Evolutionary conservation across 2,113 vertebrate genomes (phyloP).

Genomic region (Cyprinus carpio): DNA sequence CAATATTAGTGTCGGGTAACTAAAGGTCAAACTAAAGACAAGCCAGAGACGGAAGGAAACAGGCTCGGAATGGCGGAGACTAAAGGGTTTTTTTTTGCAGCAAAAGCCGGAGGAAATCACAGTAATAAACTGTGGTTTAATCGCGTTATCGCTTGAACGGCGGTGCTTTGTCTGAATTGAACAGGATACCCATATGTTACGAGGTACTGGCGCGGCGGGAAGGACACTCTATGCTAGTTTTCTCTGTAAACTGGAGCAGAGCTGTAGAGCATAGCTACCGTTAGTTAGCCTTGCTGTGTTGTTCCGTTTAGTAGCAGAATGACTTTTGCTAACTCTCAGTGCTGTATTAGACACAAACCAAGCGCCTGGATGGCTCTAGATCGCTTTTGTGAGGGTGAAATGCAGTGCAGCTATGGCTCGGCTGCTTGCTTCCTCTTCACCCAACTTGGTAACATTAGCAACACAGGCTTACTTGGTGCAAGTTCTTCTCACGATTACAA

Average conservation of each 20-base stretch:
- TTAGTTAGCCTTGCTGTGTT: slow-evolving; percentile 48
- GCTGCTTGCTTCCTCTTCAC: slow-evolving; percentile 47
- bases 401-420: neutral
- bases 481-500: slow-evolving; percentile 24
- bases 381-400: neutral
- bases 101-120: slow-evolving; percentile 41
- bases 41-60: slow-evolving; percentile 64
- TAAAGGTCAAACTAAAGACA: slow-evolving; percentile 86
- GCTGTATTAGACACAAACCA: neutral
- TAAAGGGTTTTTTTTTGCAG: slow-evolving; percentile 42
- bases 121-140: slow-evolving; percentile 31
- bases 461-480: slow-evolving; percentile 14
- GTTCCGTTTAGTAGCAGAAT: slow-evolving; percentile 11
- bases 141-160: slow-evolving; percentile 13
- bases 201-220: slow-evolving; percentile 46
- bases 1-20: slow-evolving; percentile 75
- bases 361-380: neutral
- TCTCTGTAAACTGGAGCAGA: slow-evolving; percentile 28
- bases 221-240: slow-evolving; percentile 51
- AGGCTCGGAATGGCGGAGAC: slow-evolving; percentile 63
- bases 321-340: slow-evolving; percentile 34
- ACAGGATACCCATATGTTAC: slow-evolving; percentile 5
- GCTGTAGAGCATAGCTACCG: slow-evolving; percentile 47
- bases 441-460: slow-evolving; percentile 40
- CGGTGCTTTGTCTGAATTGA: slow-evolving; percentile 23